Conservation (phyloP, 2,888 invertebrate genomes). For the Caradrina clavipalpis region DNA sequence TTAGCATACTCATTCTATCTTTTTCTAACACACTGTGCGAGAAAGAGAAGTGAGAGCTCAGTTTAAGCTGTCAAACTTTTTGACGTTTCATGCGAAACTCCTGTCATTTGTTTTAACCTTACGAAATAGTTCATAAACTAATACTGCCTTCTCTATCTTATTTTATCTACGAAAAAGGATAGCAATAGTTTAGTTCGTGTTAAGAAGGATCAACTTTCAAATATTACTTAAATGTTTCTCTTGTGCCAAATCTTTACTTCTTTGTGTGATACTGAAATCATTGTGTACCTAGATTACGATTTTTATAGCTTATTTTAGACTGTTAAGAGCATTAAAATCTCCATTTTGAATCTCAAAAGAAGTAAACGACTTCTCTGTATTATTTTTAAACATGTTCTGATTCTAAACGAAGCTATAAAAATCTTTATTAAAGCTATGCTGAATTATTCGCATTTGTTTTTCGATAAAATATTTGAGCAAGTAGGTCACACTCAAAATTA, state of each 20-base stretch:
- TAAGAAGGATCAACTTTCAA: conserved; percentile 23
- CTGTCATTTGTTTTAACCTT: neutral
- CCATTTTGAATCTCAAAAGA: neutral
- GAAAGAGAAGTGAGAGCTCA: neutral
- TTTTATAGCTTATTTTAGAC: conserved; percentile 26
- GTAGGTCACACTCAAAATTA: conserved; percentile 38
- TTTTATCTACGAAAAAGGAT: neutral
- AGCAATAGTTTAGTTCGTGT: conserved; percentile 13
- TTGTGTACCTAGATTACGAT: conserved; percentile 11
- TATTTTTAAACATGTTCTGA: neutral
- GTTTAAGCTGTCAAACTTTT: neutral
- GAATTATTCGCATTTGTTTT: conserved; percentile 33
- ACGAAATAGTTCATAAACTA: neutral
- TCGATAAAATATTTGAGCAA: conserved; percentile 40
- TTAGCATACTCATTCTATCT: neutral
- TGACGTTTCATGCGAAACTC: neutral
- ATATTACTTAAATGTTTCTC: conserved; percentile 20
- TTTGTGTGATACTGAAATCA: conserved; percentile 32
- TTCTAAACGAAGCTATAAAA: conserved; percentile 29
- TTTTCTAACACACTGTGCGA: neutral
- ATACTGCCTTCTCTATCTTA: conserved; percentile 8
- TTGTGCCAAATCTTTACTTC: conserved; percentile 47
- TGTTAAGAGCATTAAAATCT: neutral
- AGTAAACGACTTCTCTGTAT: neutral
- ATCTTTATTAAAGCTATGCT: conserved; percentile 36